These are phyloP conservation scores for Cantharis lateralis DNA, from an alignment of 2,888 invertebrate genomes.

Conservation along the genomic window DNA sequence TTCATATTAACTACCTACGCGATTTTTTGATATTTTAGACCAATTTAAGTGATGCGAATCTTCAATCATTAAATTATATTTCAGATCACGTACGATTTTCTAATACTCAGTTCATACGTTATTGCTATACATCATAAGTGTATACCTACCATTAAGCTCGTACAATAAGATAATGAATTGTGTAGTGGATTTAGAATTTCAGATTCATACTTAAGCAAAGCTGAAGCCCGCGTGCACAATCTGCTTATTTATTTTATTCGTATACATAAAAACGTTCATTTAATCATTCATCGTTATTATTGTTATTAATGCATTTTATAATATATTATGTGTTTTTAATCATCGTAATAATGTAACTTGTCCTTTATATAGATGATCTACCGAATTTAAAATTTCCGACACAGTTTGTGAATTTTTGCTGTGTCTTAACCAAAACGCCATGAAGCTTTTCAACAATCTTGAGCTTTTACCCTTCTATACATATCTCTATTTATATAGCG, in stretches of 20 bases:
- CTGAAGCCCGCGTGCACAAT: conserved; percentile 34
- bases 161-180: conserved; percentile 17
- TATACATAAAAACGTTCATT: conserved; percentile 5
- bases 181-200: conserved; percentile 18
- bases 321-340: conserved; percentile 45
- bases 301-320: conserved; percentile 38
- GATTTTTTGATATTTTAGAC: conserved; percentile 5
- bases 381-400: conserved; percentile 14
- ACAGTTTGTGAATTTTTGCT: neutral
- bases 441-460: conserved; percentile 12
- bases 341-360: conserved; percentile 47
- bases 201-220: conserved; percentile 16
- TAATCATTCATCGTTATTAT: conserved; percentile 13
- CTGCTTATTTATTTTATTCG: conserved; percentile 26
- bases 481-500: conserved; percentile 34
- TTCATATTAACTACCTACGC: neutral
- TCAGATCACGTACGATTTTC: conserved; percentile 11
- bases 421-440: conserved; percentile 5
- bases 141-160: conserved; percentile 11
- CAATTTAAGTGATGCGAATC: conserved; percentile 18
- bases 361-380: conserved; percentile 43
- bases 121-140: conserved; percentile 3
- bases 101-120: conserved; percentile 15
- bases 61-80: conserved; percentile 26
- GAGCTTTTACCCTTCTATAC: conserved; percentile 28